phyloP scores from a whole-genome alignment of 2,113 vertebrate species.

The Forbesichthys papilliferus region DNA sequence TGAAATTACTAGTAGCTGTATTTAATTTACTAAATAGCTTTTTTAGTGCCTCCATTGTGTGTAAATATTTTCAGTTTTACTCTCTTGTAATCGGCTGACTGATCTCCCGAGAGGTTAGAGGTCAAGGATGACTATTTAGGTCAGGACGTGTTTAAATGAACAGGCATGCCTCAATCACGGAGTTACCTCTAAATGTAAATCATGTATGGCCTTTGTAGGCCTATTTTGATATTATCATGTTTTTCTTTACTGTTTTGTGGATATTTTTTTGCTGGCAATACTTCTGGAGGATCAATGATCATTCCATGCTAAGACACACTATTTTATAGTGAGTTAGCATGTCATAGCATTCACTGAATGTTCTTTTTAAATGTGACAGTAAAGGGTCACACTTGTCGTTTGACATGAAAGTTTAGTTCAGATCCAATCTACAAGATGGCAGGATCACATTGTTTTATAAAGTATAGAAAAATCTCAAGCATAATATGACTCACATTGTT shows the following conservation, averaged over 20 bases:
- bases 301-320: neutral
- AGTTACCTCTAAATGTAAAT: constrained; percentile 44
- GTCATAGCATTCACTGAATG: no score
- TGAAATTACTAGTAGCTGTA: neutral
- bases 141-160: constrained; percentile 9
- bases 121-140: neutral
- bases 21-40: neutral
- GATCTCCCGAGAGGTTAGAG: no score
- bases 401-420: constrained; percentile 8
- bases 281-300: neutral
- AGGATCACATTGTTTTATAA: neutral
- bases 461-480: neutral
- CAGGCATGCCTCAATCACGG: constrained; percentile 53
- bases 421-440: neutral
- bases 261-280: constrained; percentile 8
- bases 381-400: constrained; percentile 9
- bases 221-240: constrained; percentile 4
- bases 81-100: neutral
- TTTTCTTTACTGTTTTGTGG: constrained; percentile 7
- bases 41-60: neutral
- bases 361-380: neutral
- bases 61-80: neutral
- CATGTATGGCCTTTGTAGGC: no score
- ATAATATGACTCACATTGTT: neutral
- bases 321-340: neutral